Evolutionary conservation across 2,797 vertebrate species (phyloP).

Genomic region (Remorina albescens): DNA sequence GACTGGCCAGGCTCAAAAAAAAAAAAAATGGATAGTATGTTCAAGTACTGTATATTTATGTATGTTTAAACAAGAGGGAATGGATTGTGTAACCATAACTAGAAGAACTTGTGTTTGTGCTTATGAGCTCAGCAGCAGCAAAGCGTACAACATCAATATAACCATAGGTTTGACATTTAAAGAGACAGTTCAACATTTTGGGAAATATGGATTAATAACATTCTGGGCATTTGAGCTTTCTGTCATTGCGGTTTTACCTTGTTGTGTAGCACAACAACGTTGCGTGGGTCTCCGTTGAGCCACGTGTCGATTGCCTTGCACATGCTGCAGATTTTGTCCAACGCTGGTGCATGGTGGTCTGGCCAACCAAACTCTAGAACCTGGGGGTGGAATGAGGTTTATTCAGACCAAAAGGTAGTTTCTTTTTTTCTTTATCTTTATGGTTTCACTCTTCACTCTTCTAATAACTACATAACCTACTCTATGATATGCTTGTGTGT

Average conservation of each 20-base stretch:
- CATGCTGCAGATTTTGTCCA: conserved; percentile 98
- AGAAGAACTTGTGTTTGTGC: neutral
- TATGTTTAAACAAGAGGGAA: conserved; percentile 6
- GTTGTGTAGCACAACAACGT: conserved; percentile 95
- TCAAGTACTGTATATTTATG: neutral
- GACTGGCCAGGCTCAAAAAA: conserved; percentile 4
- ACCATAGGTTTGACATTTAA: neutral
- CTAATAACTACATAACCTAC: no score
- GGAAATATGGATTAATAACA: neutral
- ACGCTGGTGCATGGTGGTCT: conserved; percentile 92
- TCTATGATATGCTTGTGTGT: neutral
- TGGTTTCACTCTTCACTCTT: neutral
- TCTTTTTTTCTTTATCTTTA: neutral
- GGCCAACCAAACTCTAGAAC: conserved; percentile 98
- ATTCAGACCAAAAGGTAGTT: neutral
- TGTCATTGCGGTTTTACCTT: conserved; percentile 83
- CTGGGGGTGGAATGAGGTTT: conserved; percentile 68
- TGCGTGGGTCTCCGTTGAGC: conserved; percentile 89
- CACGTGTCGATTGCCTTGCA: conserved; percentile 98
- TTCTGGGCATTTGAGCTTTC: neutral
- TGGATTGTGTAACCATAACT: conserved; percentile 7
- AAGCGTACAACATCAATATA: neutral
- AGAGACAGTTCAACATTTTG: neutral
- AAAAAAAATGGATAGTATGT: neutral
- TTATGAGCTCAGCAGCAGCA: conserved; percentile 7